A percentile compares a stretch with the other conserved stretches of the same genome.
Evolutionary conservation across 2,888 invertebrate genomes (phyloP).

Genomic region (Nephrotoma appendiculata): DNA sequence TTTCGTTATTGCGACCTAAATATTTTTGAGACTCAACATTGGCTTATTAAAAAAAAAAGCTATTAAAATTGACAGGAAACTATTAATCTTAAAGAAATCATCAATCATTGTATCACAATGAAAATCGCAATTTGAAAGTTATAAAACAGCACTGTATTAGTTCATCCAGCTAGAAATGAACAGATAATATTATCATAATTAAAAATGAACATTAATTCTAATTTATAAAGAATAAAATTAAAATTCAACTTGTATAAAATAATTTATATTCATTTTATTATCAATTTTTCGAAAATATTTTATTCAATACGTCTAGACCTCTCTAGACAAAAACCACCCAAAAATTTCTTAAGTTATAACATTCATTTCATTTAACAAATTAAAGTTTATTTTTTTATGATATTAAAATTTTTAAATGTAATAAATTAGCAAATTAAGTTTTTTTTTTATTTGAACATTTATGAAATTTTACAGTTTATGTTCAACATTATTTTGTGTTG

Average conservation of each 20-base stretch:
- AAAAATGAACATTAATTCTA: not conserved
- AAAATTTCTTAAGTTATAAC: not conserved
- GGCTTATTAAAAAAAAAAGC: too few species aligned
- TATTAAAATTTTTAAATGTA: not conserved
- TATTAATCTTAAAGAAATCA: too few species aligned
- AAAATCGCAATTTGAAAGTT: too few species aligned
- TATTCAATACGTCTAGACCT: not conserved
- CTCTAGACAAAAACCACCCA: not conserved
- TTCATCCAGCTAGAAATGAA: not conserved
- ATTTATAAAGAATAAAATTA: not conserved
- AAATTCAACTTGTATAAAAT: not conserved
- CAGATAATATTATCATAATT: not conserved
- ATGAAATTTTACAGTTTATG: not conserved
- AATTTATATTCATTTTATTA: not conserved
- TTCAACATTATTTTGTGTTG: not conserved
- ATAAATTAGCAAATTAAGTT: not conserved
- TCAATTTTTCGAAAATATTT: not conserved
- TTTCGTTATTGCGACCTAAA: too few species aligned
- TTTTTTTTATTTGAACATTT: not conserved
- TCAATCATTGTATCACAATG: too few species aligned
- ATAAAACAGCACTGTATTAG: too few species aligned
- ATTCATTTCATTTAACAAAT: not conserved
- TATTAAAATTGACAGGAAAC: too few species aligned
- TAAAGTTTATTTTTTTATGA: not conserved
- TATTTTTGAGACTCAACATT: too few species aligned